Percentiles rank a stretch among this genome's conserved stretches.
Evolutionary conservation across 2,888 invertebrate genomes (phyloP).

Genomic region (Brenthis ino): DNA sequence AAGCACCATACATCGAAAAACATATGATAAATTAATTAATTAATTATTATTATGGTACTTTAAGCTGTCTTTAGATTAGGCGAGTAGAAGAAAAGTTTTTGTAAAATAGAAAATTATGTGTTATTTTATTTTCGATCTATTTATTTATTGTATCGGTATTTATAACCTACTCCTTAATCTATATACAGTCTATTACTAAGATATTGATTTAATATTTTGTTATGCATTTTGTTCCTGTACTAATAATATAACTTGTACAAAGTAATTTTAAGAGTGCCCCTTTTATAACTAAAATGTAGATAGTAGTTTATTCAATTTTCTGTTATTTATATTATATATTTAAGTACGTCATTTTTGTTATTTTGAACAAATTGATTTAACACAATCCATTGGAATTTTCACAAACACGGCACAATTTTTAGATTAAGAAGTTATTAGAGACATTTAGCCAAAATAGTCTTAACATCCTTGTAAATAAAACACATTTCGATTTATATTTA

Average conservation of each 20-base stretch:
- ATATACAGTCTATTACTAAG: conserved; percentile 45
- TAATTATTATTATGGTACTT: conserved; percentile 36
- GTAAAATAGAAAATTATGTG: conserved; percentile 1
- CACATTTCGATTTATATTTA: conserved; percentile 67
- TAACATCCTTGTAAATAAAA: conserved; percentile 73
- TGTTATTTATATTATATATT: conserved; percentile 1
- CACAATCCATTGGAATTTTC: conserved; percentile 19
- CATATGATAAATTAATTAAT: conserved; percentile 30
- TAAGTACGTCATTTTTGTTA: conserved; percentile 12
- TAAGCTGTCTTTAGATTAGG: conserved; percentile 51
- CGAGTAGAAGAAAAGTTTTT: conserved; percentile 35
- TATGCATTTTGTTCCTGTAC: conserved; percentile 61
- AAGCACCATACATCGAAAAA: conserved; percentile 39
- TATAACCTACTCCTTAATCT: conserved; percentile 43
- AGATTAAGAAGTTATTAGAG: conserved; percentile 74
- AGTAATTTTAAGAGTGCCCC: conserved; percentile 64
- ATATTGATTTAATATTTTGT: conserved; percentile 58
- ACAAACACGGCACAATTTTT: conserved; percentile 77
- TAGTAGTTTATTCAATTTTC: conserved; percentile 47
- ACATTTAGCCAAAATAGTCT: conserved; percentile 81
- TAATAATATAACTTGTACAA: conserved; percentile 69
- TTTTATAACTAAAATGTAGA: conserved; percentile 66
- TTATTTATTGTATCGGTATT: conserved; percentile 17
- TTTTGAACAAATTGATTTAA: conserved; percentile 17
- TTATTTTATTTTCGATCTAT: conserved; percentile 17